Evolutionary conservation across 1,140 invertebrate genomes (phyloP).

Genomic region (Apis florea): DNA sequence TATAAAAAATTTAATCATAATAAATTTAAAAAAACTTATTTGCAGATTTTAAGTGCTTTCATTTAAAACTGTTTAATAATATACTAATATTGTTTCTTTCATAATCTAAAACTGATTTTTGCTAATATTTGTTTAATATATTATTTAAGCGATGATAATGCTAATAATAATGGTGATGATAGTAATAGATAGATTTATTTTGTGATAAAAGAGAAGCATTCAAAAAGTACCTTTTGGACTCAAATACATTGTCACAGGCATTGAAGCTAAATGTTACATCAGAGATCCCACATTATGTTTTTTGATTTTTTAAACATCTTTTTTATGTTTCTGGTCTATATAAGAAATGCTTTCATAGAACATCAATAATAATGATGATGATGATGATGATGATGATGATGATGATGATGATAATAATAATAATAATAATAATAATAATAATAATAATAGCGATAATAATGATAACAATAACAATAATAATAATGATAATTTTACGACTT

Average conservation of each 20-base stretch:
- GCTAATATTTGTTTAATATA: constrained; percentile 5
- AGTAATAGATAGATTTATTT: constrained; percentile 27
- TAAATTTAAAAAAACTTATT: constrained; percentile 37
- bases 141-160: background rate
- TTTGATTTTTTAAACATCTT: constrained; percentile 11
- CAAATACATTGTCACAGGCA: background rate
- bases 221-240: constrained; percentile 25
- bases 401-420: constrained; percentile 41
- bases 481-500: constrained; percentile 10
- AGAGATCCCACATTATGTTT: background rate
- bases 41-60: constrained; percentile 7
- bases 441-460: constrained; percentile 17
- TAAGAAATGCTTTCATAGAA: background rate
- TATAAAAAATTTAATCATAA: constrained; percentile 19
- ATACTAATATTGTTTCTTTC: background rate
- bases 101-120: constrained; percentile 27
- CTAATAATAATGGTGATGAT: constrained; percentile 17
- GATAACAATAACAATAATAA: constrained; percentile 36
- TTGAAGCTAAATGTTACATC: constrained; percentile 4
- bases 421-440: constrained; percentile 29
- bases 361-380: constrained; percentile 35
- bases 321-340: background rate
- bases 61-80: constrained; percentile 14
- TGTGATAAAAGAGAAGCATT: constrained; percentile 35
- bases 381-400: constrained; percentile 52